Conservation (phyloP, 2,113 vertebrate species). For the Cyprinus carpio region DNA sequence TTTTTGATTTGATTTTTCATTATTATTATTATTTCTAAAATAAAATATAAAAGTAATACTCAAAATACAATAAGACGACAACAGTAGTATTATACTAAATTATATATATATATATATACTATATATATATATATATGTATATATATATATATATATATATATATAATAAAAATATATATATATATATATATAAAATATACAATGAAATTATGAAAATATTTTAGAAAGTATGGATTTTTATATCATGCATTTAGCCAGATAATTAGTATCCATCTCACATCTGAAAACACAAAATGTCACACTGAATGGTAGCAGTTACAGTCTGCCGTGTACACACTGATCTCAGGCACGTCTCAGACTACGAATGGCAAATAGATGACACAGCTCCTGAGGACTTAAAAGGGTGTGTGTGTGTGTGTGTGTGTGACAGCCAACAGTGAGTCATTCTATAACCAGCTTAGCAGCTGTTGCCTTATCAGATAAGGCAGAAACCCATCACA, state of each 20-base stretch:
- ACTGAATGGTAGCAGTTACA: background rate
- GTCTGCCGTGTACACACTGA: background rate
- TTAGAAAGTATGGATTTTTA: background rate
- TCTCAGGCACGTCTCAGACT: conserved; percentile 7
- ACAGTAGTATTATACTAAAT: too few relatives aligned
- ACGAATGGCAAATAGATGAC: conserved; percentile 22
- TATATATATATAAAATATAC: too few relatives aligned
- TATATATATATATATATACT: too few relatives aligned
- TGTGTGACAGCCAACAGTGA: conserved; percentile 23
- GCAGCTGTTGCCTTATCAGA: conserved; percentile 43
- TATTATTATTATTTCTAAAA: too few relatives aligned
- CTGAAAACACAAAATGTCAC: background rate
- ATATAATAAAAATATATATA: too few relatives aligned
- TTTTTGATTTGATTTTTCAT: too few relatives aligned
- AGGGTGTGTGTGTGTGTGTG: background rate
- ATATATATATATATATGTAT: too few relatives aligned
- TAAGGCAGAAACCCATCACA: background rate
- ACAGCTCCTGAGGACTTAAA: conserved; percentile 20
- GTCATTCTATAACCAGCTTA: conserved; percentile 46
- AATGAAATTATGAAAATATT: too few relatives aligned
- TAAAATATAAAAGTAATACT: too few relatives aligned
- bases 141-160: too few relatives aligned
- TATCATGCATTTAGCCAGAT: background rate
- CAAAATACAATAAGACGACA: too few relatives aligned
- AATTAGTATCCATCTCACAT: background rate